These are phyloP conservation scores for Syrmaticus mikado DNA, from an alignment of 2,113 vertebrate genomes.

Conservation along the genomic window DNA sequence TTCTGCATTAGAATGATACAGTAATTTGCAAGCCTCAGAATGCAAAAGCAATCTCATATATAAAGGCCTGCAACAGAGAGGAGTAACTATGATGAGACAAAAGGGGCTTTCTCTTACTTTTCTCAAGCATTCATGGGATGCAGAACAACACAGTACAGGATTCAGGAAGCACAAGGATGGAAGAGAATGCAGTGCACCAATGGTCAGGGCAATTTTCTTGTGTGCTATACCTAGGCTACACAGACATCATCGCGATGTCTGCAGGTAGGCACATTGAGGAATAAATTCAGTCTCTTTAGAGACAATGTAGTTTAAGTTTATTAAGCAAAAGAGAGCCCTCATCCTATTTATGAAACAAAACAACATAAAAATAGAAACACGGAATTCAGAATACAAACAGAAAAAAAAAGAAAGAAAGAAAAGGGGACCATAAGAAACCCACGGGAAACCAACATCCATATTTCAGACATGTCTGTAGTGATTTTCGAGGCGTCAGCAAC, in stretches of 20 bases:
- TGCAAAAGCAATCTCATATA: neutral
- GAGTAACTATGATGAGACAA: neutral
- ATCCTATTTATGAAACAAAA: neutral
- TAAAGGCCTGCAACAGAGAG: neutral
- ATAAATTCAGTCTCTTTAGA: neutral
- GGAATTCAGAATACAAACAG: neutral
- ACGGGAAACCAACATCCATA: neutral
- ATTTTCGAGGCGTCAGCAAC: neutral
- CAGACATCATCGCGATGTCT: neutral
- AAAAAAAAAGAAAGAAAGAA: too few species aligned
- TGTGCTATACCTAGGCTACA: neutral
- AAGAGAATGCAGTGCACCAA: neutral
- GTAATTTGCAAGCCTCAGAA: neutral
- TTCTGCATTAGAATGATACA: neutral
- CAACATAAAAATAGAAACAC: neutral
- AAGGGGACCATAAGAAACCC: neutral
- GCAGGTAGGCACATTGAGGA: neutral
- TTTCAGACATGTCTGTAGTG: neutral
- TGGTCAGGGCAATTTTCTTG: neutral
- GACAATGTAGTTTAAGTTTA: neutral
- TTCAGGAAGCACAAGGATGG: neutral
- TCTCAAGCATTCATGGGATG: neutral
- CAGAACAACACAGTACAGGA: neutral
- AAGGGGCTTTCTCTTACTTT: neutral
- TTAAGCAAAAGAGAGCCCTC: neutral